Evolutionary conservation across 1,140 invertebrate species (phyloP).

Genomic region (Trachymyrmex cornetzi): DNA sequence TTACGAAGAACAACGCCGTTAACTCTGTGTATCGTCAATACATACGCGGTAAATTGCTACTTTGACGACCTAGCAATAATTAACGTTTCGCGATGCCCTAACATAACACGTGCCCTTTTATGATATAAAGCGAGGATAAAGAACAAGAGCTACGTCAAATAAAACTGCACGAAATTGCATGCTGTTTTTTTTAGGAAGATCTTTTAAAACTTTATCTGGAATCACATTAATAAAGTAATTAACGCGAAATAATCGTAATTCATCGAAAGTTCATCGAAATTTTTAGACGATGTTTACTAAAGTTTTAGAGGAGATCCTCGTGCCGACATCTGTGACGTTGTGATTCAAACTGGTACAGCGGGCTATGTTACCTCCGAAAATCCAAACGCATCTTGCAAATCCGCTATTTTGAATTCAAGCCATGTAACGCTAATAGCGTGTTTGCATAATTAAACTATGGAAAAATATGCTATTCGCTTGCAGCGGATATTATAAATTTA

Average conservation of each 20-base stretch:
- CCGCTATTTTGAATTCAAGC: background rate
- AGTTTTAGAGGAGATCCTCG: background rate
- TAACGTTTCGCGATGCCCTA: slow-evolving; percentile 25
- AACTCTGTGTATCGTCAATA: background rate
- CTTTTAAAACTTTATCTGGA: background rate
- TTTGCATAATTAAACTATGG: slow-evolving; percentile 20
- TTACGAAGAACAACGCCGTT: background rate
- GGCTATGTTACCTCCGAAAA: slow-evolving; percentile 6
- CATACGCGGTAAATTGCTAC: slow-evolving; percentile 24
- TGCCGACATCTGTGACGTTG: slow-evolving; percentile 28
- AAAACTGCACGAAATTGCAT: background rate
- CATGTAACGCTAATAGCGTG: background rate
- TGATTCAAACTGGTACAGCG: background rate
- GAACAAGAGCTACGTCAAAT: background rate
- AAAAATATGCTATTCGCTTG: background rate
- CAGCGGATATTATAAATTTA: slow-evolving; percentile 12
- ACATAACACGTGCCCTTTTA: background rate
- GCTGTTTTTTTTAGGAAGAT: background rate
- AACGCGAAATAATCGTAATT: background rate
- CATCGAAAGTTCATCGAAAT: background rate
- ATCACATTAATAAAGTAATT: background rate
- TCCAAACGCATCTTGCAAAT: background rate
- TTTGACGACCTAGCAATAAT: slow-evolving; percentile 38
- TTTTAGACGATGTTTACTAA: background rate
- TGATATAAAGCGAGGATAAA: background rate